Evolutionary conservation across 2,888 invertebrate genomes (phyloP).

Genomic region (Pyrrhosoma nymphula): DNA sequence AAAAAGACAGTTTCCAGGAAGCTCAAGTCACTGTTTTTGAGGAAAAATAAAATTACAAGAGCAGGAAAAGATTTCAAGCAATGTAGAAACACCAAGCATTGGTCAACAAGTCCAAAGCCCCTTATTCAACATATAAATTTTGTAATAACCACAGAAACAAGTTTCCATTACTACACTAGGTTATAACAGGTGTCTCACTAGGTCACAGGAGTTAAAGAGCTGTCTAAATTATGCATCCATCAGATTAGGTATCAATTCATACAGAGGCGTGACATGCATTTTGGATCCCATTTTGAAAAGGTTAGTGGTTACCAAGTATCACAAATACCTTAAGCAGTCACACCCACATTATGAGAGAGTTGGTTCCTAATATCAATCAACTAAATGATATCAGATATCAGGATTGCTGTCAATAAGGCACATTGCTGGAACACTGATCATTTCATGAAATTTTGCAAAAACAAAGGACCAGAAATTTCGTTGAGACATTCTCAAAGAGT

Average conservation of each 20-base stretch:
- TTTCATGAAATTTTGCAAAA: background rate
- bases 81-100: background rate
- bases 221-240: background rate
- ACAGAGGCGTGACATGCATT: slow-evolving; percentile 40
- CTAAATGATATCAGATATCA: background rate
- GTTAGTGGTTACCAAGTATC: slow-evolving; percentile 29
- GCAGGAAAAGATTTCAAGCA: background rate
- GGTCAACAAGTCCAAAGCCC: background rate
- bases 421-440: background rate
- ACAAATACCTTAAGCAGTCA: background rate
- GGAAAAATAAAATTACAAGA: background rate
- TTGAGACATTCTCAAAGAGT: background rate
- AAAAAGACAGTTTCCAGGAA: background rate
- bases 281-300: slow-evolving; percentile 5
- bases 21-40: background rate
- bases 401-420: background rate
- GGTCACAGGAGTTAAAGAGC: background rate
- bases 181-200: slow-evolving; percentile 16
- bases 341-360: slow-evolving; percentile 36
- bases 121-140: background rate
- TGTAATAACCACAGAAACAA: background rate
- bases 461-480: background rate
- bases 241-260: slow-evolving; percentile 28
- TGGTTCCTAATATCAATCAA: background rate
- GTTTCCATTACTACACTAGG: slow-evolving; percentile 45